Evolutionary conservation across 2,113 vertebrate species (phyloP), one percentile per base, ranked within the genome.

Genomic region (Psephotus haematonotus): DNA sequence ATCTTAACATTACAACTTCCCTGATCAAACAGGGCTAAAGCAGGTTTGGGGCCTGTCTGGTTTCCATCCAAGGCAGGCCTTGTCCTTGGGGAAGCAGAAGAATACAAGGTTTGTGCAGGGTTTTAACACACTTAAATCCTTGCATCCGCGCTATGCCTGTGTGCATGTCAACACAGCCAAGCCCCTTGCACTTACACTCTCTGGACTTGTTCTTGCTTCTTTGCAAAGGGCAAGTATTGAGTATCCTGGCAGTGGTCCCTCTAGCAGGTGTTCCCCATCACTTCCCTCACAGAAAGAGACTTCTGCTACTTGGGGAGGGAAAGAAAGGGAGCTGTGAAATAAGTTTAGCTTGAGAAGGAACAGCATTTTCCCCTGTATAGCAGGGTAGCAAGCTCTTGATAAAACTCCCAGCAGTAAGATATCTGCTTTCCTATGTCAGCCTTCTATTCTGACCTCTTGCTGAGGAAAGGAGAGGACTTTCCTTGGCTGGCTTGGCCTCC

Each of bases 381-480:
- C 78, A 2, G 41, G 53, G 63, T 92, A 96, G 43, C 0, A 0
- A 94, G 82, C 90, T 90, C 90, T 86, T 86, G 80, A 72, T 96
- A 57, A 86, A 92, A 62, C 65, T 75, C 28, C 70, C 49, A 44
- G 52, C 44, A 81, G 62, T 62, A 76, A 53, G 79, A 29, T 27
- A 63, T 86, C 69, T 91, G 74, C 69, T 88, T 93, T 93, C 63
- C 81, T 95, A 9, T 92, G 62, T 88, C 91, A 94, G 31, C 43
- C 39, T 83, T 87, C 52, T 84, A 59, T 89, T 90, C 29, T 94
- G 87, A 94, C 92, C 95, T 77, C 87, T 77, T 80, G 74, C n/a
- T 91, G 59, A 86, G 57, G 49, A 90, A 86, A 93, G 49, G 53
- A 89, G 74, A 92, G 93, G 92, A 77, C 69, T 91, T 95, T 82